A percentile compares a stretch with the other conserved stretches of the same genome.
Conservation (phyloP, 2,888 invertebrate species). For the Protonemura montana region DNA sequence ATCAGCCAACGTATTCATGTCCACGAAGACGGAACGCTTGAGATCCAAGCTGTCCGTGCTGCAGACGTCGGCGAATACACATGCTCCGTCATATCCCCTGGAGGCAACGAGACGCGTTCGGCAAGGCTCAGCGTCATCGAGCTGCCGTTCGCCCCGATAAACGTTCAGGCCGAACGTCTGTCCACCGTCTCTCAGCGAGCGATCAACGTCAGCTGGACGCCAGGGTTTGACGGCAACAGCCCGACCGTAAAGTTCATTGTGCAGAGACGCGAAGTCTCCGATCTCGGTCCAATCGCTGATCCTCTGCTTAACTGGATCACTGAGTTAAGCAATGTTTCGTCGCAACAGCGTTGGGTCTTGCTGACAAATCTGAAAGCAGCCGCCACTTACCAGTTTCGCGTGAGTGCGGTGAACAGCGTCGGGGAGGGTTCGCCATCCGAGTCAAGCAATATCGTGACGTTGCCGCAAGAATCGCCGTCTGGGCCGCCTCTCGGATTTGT, state of each 20-base stretch:
- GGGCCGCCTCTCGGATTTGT: conserved; percentile 95
- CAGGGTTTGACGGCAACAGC: conserved; percentile 97
- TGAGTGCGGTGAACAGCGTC: conserved; percentile 95
- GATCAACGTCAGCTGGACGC: conserved; percentile 93
- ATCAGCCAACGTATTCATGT: conserved; percentile 77
- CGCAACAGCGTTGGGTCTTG: conserved; percentile 78
- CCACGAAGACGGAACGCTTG: conserved; percentile 82
- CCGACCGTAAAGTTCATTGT: conserved; percentile 92
- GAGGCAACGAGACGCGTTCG: conserved; percentile 90
- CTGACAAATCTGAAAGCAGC: conserved; percentile 91
- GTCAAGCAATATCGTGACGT: conserved; percentile 85
- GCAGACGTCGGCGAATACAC: conserved; percentile 94
- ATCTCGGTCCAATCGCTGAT: conserved; percentile 85
- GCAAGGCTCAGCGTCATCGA: conserved; percentile 91
- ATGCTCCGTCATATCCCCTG: conserved; percentile 87
- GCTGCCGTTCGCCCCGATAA: conserved; percentile 91
- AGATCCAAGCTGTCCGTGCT: conserved; percentile 87
- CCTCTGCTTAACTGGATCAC: conserved; percentile 88
- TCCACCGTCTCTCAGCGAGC: conserved; percentile 69
- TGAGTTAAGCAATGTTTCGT: conserved; percentile 84
- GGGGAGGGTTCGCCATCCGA: conserved; percentile 93
- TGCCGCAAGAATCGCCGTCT: conserved; percentile 98
- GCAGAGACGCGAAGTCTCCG: conserved; percentile 88
- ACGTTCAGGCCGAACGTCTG: conserved; percentile 77
- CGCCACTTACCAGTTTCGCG: conserved; percentile 93